A percentile compares a stretch with the other conserved stretches of the same genome.
Evolutionary conservation across 1,140 invertebrate species (phyloP).

Genomic region (Drosophila lini): DNA sequence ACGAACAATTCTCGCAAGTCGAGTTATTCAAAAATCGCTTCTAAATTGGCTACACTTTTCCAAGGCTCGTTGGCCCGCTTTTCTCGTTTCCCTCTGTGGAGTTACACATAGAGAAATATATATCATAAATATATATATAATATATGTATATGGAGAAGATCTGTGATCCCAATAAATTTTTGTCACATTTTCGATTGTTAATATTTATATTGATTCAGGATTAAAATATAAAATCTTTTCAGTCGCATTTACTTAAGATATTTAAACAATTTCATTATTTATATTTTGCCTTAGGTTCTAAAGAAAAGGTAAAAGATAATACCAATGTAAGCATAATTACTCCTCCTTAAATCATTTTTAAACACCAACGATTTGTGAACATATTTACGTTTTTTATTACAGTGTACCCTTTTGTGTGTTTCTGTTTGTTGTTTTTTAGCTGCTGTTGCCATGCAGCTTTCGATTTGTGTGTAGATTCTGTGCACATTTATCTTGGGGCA

Average conservation of each 20-base stretch:
- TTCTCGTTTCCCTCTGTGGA: background rate
- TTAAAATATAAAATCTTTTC: too few relatives aligned
- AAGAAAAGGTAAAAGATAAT: too few relatives aligned
- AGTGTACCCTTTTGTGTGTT: slow-evolving; percentile 27
- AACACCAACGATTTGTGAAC: background rate
- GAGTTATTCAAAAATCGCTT: slow-evolving; percentile 84
- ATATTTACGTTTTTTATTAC: slow-evolving; percentile 2
- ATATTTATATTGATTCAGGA: too few relatives aligned
- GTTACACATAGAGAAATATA: background rate
- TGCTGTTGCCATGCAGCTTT: slow-evolving; percentile 72
- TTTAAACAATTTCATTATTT: too few relatives aligned
- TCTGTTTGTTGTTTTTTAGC: slow-evolving; percentile 38
- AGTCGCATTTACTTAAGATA: too few relatives aligned
- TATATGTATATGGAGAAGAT: too few relatives aligned
- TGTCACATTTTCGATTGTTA: too few relatives aligned
- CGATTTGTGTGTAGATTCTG: slow-evolving; percentile 78
- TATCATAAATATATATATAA: background rate
- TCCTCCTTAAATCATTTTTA: too few relatives aligned
- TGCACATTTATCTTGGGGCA: slow-evolving; percentile 81
- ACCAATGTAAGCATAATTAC: too few relatives aligned
- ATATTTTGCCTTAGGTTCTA: too few relatives aligned
- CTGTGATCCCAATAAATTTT: too few relatives aligned
- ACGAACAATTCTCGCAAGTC: slow-evolving; percentile 71
- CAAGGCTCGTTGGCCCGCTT: slow-evolving; percentile 22
- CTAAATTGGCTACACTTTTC: slow-evolving; percentile 76